Percentiles rank a stretch among this genome's conserved stretches.
Evolutionary conservation across 2,888 invertebrate species (phyloP).

Genomic region (Phytoseiulus persimilis): DNA sequence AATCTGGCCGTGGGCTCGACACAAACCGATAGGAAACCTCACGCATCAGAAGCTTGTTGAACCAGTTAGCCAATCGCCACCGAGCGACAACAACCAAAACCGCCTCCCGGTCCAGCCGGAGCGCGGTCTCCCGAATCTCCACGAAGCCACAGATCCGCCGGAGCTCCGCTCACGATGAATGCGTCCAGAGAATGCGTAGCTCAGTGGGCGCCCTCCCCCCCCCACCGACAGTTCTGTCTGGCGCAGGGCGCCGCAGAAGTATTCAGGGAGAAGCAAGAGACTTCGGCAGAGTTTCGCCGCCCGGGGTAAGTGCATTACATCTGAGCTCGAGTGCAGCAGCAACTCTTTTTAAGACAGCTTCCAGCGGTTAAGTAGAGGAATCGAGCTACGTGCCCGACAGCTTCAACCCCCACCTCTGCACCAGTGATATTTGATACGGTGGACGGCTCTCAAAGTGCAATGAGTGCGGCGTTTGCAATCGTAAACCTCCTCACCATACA

Average conservation of each 20-base stretch:
- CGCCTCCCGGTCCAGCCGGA: not conserved
- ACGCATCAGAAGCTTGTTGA: not conserved
- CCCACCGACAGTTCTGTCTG: too few relatives aligned
- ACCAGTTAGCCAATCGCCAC: not conserved
- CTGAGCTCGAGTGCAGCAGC: not conserved
- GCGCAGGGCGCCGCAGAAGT: too few relatives aligned
- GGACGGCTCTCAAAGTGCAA: conserved; percentile 5
- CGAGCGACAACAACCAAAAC: not conserved
- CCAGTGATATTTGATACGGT: not conserved
- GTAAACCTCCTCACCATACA: conserved; percentile 5
- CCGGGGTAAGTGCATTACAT: not conserved
- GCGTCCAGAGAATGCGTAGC: too few relatives aligned
- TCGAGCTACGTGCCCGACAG: conserved; percentile 5
- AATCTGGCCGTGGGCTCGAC: not conserved
- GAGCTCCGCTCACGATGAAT: too few relatives aligned
- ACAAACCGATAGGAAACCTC: not conserved
- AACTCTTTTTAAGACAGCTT: not conserved
- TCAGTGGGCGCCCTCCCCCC: too few relatives aligned
- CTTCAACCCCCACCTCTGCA: conserved; percentile 5
- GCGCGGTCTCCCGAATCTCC: too few relatives aligned
- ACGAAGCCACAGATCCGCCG: too few relatives aligned
- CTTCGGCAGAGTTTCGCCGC: not conserved
- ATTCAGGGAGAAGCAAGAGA: too few relatives aligned
- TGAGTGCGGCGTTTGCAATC: conserved; percentile 5
- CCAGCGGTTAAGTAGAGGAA: not conserved